A percentile compares a stretch with the other conserved stretches of the same genome.
These are phyloP conservation scores for Mycetomoellerius zeteki DNA, from an alignment of 1,140 invertebrate species.

Conservation along the genomic window DNA sequence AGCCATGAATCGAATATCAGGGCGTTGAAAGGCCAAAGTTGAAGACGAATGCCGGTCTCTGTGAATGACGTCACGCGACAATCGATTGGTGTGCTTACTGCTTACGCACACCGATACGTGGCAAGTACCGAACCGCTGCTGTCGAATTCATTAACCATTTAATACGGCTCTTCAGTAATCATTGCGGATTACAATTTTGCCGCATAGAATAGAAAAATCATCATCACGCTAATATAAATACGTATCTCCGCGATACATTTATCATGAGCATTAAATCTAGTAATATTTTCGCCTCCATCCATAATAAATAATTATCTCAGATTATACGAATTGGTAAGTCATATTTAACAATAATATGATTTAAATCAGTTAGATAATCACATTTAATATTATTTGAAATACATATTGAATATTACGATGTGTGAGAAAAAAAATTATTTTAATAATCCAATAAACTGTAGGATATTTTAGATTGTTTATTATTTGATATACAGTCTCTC, in stretches of 20 bases:
- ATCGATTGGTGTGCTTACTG: slow-evolving; percentile 37
- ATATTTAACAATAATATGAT: not conserved
- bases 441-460: too few species aligned
- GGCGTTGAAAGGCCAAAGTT: slow-evolving; percentile 54
- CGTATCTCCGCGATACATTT: not conserved
- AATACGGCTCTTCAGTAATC: slow-evolving; percentile 25
- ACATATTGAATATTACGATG: not conserved
- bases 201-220: not conserved
- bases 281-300: not conserved
- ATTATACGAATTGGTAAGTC: not conserved
- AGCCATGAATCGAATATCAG: slow-evolving; percentile 37
- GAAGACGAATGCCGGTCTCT: slow-evolving; percentile 55
- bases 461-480: not conserved
- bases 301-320: not conserved
- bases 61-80: slow-evolving; percentile 61
- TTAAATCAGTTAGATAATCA: not conserved
- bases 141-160: slow-evolving; percentile 57
- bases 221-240: not conserved
- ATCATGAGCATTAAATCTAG: not conserved
- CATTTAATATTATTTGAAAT: not conserved
- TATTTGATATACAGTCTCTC: not conserved
- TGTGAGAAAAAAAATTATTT: not conserved
- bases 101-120: slow-evolving; percentile 51
- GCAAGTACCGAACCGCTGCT: slow-evolving; percentile 29
- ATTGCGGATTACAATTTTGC: slow-evolving; percentile 13